Percentiles rank a stretch among this genome's conserved stretches.
Evolutionary conservation across 2,888 invertebrate genomes (phyloP).

Genomic region (Synergus japonicus): DNA sequence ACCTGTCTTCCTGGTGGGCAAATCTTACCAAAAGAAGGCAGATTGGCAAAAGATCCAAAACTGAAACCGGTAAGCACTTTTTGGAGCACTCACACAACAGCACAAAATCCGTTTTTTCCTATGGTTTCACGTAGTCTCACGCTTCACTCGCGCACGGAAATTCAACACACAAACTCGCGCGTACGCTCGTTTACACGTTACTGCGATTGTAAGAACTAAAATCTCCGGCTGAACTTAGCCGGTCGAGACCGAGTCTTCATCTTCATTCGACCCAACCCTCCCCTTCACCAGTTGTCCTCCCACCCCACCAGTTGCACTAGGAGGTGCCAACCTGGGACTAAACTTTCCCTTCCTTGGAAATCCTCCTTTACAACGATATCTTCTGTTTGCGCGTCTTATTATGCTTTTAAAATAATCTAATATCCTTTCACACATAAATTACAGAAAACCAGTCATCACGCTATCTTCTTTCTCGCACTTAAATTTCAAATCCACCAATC

Average conservation of each 20-base stretch:
- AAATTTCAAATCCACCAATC: slow-evolving; percentile 7
- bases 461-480: not conserved
- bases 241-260: slow-evolving; percentile 1
- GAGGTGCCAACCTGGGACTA: not conserved
- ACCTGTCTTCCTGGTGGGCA: slow-evolving; percentile 4
- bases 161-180: not conserved
- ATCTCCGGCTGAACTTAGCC: not conserved
- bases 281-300: slow-evolving; percentile 4
- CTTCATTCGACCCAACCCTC: slow-evolving; percentile 9
- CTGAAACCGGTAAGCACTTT: slow-evolving; percentile 3
- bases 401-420: not conserved
- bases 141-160: slow-evolving; percentile 3
- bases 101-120: not conserved
- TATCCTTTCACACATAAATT: not conserved
- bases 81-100: not conserved
- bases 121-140: not conserved
- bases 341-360: not conserved
- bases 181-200: slow-evolving; percentile 2
- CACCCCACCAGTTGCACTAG: no score
- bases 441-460: not conserved
- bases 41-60: slow-evolving; percentile 5
- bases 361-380: not conserved
- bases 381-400: not conserved
- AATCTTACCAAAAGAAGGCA: not conserved
- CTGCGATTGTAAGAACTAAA: not conserved